Evolutionary conservation across 1,140 invertebrate species (phyloP).

Genomic region (Colletes gigas): DNA sequence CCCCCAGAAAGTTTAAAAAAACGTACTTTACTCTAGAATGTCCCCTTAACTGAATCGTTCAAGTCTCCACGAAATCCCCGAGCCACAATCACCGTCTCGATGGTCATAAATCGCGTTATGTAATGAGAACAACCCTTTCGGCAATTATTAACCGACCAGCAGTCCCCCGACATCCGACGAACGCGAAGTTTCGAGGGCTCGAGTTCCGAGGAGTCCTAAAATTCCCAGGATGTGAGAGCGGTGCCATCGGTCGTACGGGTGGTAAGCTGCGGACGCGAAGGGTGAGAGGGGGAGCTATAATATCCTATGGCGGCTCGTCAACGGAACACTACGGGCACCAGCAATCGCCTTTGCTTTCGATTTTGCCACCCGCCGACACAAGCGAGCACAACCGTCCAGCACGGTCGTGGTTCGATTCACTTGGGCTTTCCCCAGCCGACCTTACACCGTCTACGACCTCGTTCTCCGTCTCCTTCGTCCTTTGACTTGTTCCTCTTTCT

Average conservation of each 20-base stretch:
- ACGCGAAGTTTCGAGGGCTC: not conserved
- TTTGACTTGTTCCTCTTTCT: not conserved
- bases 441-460: not conserved
- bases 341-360: conserved; percentile 61
- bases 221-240: conserved; percentile 16
- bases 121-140: not conserved
- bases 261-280: not conserved
- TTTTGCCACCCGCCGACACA: conserved; percentile 46
- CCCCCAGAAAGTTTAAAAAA: too few species aligned
- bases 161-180: not conserved
- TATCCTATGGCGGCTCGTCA: conserved; percentile 38
- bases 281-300: not conserved
- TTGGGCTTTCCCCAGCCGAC: conserved; percentile 49
- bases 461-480: conserved; percentile 6
- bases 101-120: not conserved
- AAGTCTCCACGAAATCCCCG: not conserved
- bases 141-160: not conserved
- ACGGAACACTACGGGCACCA: conserved; percentile 62
- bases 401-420: conserved; percentile 46
- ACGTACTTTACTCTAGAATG: too few species aligned
- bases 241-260: not conserved
- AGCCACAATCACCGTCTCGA: not conserved
- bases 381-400: conserved; percentile 12
- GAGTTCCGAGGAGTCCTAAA: conserved; percentile 17
- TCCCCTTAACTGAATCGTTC: not conserved